Percentiles rank a stretch among this genome's conserved stretches.
These are phyloP conservation scores for Garra rufa DNA, from an alignment of 2,113 vertebrate genomes.

Conservation along the genomic window DNA sequence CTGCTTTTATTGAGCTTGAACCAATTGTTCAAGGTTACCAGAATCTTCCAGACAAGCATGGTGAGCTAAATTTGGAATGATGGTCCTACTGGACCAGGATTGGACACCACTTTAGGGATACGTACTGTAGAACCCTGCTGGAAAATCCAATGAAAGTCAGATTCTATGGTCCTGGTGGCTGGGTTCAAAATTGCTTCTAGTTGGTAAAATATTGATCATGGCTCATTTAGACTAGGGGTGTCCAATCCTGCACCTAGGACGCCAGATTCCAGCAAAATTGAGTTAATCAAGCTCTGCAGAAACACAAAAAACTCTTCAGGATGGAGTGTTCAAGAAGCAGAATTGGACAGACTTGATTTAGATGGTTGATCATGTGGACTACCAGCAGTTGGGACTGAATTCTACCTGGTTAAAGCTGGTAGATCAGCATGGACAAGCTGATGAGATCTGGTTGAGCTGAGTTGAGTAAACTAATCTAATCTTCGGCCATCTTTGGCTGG, in stretches of 20 bases:
- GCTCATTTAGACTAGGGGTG: background rate
- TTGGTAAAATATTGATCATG: background rate
- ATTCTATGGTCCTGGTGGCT: background rate
- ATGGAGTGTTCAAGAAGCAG: background rate
- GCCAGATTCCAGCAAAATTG: background rate
- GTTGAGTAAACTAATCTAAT: background rate
- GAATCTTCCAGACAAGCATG: background rate
- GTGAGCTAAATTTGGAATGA: background rate
- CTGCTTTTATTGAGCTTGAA: background rate
- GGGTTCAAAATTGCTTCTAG: background rate
- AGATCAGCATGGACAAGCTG: background rate
- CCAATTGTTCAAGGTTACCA: background rate
- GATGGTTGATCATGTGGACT: background rate
- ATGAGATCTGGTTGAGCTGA: background rate
- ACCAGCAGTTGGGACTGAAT: background rate
- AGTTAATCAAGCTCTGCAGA: background rate
- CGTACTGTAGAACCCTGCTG: background rate
- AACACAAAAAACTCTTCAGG: background rate
- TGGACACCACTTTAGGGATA: background rate
- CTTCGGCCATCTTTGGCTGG: background rate
- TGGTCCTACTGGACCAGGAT: background rate
- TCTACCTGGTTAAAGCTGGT: background rate
- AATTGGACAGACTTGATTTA: background rate
- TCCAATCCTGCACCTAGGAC: background rate
- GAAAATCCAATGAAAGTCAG: background rate